phyloP scores from a whole-genome alignment of 2,888 invertebrate species.

The Odontomyia ornata region DNA sequence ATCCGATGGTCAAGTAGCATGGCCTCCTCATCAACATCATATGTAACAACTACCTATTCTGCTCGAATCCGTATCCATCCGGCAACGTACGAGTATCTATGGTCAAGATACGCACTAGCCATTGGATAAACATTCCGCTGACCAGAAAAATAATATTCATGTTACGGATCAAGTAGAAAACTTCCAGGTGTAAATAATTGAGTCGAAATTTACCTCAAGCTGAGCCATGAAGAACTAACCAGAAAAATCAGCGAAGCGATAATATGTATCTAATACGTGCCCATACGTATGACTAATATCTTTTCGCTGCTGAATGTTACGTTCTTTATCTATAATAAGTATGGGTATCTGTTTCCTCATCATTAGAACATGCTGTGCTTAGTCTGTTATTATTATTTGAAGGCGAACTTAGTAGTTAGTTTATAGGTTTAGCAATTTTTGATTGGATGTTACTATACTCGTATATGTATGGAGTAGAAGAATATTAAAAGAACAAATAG shows the following conservation, averaged over 20 bases:
- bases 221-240: constrained; percentile 46
- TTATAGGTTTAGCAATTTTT: too few species aligned
- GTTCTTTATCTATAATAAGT: constrained; percentile 35
- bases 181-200: constrained; percentile 49
- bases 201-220: constrained; percentile 47
- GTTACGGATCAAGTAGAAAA: constrained; percentile 46
- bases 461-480: too few species aligned
- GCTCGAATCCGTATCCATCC: too few species aligned
- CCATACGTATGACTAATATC: constrained; percentile 29
- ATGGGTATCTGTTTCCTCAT: constrained; percentile 30
- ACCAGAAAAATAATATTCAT: constrained; percentile 46
- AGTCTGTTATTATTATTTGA: constrained; percentile 2
- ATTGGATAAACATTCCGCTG: constrained; percentile 46
- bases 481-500: too few species aligned
- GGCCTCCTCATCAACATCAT: not conserved
- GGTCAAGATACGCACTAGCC: constrained; percentile 3
- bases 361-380: constrained; percentile 33
- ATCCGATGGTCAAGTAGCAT: not conserved
- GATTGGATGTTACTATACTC: too few species aligned
- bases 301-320: constrained; percentile 35
- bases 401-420: not conserved
- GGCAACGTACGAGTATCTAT: not conserved
- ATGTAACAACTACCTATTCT: not conserved
- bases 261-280: constrained; percentile 27
- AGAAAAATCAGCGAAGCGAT: constrained; percentile 42